A percentile compares a stretch with the other conserved stretches of the same genome.
Conservation (phyloP, 2,888 invertebrate species). For the Mamestra brassicae region DNA sequence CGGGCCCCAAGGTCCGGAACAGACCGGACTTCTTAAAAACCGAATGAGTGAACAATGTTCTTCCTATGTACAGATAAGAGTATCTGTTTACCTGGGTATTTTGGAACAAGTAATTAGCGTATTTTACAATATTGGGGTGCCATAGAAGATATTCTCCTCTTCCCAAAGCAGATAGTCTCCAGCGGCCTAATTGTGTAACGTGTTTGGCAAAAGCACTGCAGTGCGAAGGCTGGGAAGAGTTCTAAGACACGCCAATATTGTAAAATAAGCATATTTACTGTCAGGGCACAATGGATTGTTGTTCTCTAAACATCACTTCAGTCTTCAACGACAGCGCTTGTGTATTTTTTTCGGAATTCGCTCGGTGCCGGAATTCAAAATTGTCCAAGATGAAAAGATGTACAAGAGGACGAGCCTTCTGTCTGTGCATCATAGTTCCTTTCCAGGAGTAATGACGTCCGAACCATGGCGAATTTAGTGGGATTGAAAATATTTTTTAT, state of each 20-base stretch:
- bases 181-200: no score
- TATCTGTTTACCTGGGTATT: constrained; percentile 35
- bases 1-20: constrained; percentile 28
- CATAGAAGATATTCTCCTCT: background rate
- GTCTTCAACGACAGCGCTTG: background rate
- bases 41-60: constrained; percentile 51
- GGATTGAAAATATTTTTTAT: background rate
- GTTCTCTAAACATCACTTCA: background rate
- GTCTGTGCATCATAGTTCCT: background rate
- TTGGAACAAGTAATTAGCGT: constrained; percentile 20
- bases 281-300: background rate
- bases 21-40: constrained; percentile 62
- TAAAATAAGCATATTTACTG: background rate
- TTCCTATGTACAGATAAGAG: constrained; percentile 39
- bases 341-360: background rate
- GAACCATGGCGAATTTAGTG: background rate
- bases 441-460: background rate
- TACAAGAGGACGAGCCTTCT: background rate
- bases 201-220: no score
- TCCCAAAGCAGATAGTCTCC: no score
- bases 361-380: background rate
- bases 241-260: background rate
- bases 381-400: background rate
- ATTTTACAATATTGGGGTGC: constrained; percentile 6
- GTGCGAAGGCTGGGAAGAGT: no score